Conservation (phyloP, 2,113 vertebrate species). For the Cyrtonyx montezumae region DNA sequence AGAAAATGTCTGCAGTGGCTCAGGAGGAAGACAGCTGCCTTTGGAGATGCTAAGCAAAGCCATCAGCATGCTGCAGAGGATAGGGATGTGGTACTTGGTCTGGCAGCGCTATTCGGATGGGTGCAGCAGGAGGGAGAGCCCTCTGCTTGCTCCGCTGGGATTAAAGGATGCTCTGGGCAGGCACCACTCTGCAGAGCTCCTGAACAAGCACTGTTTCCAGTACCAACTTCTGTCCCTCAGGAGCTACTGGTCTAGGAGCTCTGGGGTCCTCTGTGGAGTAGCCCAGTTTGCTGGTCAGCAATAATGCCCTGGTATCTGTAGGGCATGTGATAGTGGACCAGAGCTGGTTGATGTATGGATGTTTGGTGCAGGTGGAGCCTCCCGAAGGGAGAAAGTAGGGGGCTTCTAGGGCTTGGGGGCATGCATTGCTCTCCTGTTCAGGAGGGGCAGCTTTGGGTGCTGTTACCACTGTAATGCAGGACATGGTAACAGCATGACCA, state of each 20-base stretch:
- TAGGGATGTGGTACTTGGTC: background rate
- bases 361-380: background rate
- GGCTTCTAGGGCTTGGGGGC: background rate
- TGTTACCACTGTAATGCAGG: background rate
- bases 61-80: fast-evolving
- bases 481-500: fast-evolving
- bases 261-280: background rate
- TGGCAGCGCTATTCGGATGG: background rate
- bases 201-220: background rate
- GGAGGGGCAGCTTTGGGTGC: background rate
- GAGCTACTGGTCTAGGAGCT: background rate
- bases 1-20: background rate
- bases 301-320: background rate
- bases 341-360: background rate
- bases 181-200: background rate
- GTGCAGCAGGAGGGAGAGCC: background rate
- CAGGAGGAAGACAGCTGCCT: background rate
- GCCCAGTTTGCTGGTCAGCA: background rate
- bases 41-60: background rate
- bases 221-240: background rate
- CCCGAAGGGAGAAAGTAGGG: background rate
- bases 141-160: background rate
- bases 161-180: background rate
- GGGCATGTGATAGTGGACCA: background rate
- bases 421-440: background rate